Percentiles rank a stretch among this genome's conserved stretches.
Evolutionary conservation across 2,888 invertebrate genomes (phyloP).

Genomic region (Cryptocephalus primarius): DNA sequence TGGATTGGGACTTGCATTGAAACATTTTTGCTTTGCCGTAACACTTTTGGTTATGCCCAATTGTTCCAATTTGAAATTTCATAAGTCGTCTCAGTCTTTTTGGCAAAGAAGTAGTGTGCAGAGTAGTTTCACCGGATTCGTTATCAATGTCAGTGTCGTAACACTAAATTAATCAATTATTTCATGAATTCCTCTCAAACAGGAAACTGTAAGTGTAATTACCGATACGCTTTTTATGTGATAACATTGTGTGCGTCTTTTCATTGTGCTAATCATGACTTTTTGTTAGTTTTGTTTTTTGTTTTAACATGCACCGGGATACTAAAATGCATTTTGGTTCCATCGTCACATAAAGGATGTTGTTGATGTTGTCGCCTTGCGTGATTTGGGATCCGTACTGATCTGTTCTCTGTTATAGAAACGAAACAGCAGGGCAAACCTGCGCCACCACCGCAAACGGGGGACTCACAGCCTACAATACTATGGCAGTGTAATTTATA

Average conservation of each 20-base stretch:
- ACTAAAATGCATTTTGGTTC: too few relatives aligned
- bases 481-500: slow-evolving; percentile 97
- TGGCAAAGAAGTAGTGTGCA: too few relatives aligned
- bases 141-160: too few relatives aligned
- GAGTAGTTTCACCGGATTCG: too few relatives aligned
- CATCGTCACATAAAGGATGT: too few relatives aligned
- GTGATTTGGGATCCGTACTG: too few relatives aligned
- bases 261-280: slow-evolving; percentile 1
- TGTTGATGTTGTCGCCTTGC: too few relatives aligned
- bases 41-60: too few relatives aligned
- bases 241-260: slow-evolving; percentile 1
- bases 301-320: neutral
- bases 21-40: too few relatives aligned
- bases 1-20: too few relatives aligned
- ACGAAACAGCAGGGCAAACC: slow-evolving; percentile 83
- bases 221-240: slow-evolving; percentile 16
- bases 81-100: too few relatives aligned
- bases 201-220: slow-evolving; percentile 64
- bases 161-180: slow-evolving; percentile 11
- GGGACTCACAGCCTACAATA: slow-evolving; percentile 97
- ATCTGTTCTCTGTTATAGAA: slow-evolving; percentile 48
- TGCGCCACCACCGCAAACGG: slow-evolving; percentile 55
- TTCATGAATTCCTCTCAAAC: slow-evolving; percentile 46
- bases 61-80: too few relatives aligned
- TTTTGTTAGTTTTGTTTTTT: slow-evolving; percentile 13